phyloP scores from a whole-genome alignment of 2,888 invertebrate species.

The Euspilapteryx auroguttella region DNA sequence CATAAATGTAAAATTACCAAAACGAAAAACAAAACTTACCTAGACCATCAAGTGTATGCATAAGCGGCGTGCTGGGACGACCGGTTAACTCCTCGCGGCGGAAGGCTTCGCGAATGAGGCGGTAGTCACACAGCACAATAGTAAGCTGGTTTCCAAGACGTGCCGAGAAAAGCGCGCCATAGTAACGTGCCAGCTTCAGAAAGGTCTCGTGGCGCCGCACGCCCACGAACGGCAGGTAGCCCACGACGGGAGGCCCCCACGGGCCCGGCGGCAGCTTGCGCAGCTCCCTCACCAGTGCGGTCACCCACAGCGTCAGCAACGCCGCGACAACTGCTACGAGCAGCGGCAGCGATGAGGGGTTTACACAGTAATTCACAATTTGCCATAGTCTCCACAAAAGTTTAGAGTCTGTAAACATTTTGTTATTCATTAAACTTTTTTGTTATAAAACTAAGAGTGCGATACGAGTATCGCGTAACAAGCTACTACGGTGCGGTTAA shows the following conservation, averaged over 20 bases:
- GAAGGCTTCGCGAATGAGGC: slow-evolving; percentile 83
- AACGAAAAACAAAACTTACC: no score
- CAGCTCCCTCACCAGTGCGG: slow-evolving; percentile 37
- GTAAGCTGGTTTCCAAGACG: slow-evolving; percentile 80
- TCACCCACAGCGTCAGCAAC: slow-evolving; percentile 47
- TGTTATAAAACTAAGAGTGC: slow-evolving; percentile 32
- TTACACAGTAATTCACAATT: slow-evolving; percentile 42
- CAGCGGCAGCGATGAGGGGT: slow-evolving; percentile 34
- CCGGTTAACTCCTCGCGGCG: slow-evolving; percentile 86
- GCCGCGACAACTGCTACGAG: slow-evolving; percentile 48
- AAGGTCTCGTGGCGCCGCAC: slow-evolving; percentile 79
- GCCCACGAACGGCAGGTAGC: slow-evolving; percentile 81
- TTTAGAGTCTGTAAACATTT: slow-evolving; percentile 43
- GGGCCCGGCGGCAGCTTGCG: slow-evolving; percentile 81
- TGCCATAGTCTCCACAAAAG: slow-evolving; percentile 57
- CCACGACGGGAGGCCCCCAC: slow-evolving; percentile 83
- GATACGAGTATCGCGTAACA: slow-evolving; percentile 27
- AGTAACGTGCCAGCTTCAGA: slow-evolving; percentile 73
- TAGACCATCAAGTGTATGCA: slow-evolving; percentile 83
- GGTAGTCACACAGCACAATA: slow-evolving; percentile 85
- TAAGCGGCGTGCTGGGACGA: slow-evolving; percentile 83
- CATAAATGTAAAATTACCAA: no score
- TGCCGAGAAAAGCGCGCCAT: slow-evolving; percentile 81
- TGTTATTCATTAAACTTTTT: slow-evolving; percentile 28
- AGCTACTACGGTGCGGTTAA: slow-evolving; percentile 5